Evolutionary conservation across 2,797 vertebrate species (phyloP).

Genomic region (Pseudopleuronectes americanus): DNA sequence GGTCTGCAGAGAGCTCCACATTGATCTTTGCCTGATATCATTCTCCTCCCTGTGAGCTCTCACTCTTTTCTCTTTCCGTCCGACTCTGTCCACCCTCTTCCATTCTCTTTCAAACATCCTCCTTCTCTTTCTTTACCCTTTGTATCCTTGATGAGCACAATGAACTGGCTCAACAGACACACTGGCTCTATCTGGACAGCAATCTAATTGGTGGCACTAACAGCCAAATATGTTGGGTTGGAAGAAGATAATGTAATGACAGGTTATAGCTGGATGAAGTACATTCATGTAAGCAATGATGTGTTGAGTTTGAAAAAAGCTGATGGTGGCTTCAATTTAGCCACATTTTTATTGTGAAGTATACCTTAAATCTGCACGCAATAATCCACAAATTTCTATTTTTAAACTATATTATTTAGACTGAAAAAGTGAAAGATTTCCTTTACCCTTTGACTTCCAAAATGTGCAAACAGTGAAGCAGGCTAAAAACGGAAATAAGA

Average conservation of each 20-base stretch:
- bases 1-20: constrained; percentile 66
- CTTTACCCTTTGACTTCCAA: no score
- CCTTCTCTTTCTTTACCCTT: neutral
- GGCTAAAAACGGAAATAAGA: no score
- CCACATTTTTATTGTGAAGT: no score
- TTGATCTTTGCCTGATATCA: constrained; percentile 65
- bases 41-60: constrained; percentile 56
- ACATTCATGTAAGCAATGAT: neutral
- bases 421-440: no score
- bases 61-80: constrained; percentile 28
- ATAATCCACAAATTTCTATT: no score
- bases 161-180: constrained; percentile 1
- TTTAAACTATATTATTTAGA: no score
- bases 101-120: constrained; percentile 26
- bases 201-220: constrained; percentile 17
- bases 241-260: constrained; percentile 12
- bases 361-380: no score
- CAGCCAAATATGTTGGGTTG: constrained; percentile 15
- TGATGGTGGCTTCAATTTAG: no score
- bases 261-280: neutral
- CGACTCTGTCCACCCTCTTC: constrained; percentile 32
- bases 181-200: constrained; percentile 15
- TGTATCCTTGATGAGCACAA: neutral
- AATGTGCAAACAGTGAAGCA: no score
- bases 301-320: neutral